Base-by-base conservation (phyloP, 2,797 vertebrate genomes). In the Kryptopterus vitreolus region DNA sequence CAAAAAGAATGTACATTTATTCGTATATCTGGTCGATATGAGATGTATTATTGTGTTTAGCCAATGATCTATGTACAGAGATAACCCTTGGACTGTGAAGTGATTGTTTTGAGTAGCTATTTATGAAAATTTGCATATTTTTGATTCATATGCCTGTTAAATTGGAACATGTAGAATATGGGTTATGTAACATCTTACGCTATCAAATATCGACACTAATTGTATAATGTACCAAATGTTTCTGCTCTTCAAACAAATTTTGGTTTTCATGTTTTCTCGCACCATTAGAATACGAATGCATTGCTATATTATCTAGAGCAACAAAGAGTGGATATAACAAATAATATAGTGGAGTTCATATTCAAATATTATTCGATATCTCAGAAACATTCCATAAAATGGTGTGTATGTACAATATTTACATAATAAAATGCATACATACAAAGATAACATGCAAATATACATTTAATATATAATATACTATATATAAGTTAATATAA, bases 241-340 rank as follows among this genome's bases (percentile, higher is more conserved):
- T 43, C 16, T 50, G 43, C 7, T 4, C 24, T 78, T 78, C 18
- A 46, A 66, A 24, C 3, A 35, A 77, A 29, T 43, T n/a, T 33
- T 58, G 3, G 20, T 68, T 72, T 63, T 63, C 33, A 55, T 31
- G 20, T 68, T 81, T 66, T 76, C 63, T 18, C 76, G 71, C 72
- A 75, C 71, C 38, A 81, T 76, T 76, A 68, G 38, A 26, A n/a
- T 18, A 29, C 29, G 29, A 50, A 52, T 13, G 26, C 46, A 33
- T 1, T 52, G n/a, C 13, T 9, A 52, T 7, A 11, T 6, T 29
- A 26, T 29, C 6, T 24, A 50, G 15, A n/a, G n/a, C n/a, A n/a
- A n/a, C n/a, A n/a, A n/a, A n/a, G n/a, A n/a, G n/a, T n/a, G n/a
- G n/a, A n/a, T 31, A 50, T 9, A 29, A 29, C 0, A 13, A 26